A percentile compares a stretch with the other conserved stretches of the same genome.
phyloP scores from a whole-genome alignment of 2,113 vertebrate genomes.

The Circaetus gallicus region DNA sequence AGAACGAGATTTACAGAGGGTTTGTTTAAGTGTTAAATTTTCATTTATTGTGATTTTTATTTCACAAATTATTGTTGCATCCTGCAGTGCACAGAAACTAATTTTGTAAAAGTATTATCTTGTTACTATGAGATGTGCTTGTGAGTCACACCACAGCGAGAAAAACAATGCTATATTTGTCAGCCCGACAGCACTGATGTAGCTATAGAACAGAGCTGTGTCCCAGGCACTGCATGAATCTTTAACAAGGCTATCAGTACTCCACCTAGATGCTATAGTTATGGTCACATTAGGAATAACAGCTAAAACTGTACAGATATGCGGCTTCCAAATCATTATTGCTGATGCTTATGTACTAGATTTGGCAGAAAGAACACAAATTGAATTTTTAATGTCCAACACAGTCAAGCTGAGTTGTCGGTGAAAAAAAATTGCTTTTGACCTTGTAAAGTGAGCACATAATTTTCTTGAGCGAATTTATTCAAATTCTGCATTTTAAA shows the following conservation, averaged over 20 bases:
- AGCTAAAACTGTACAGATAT: neutral
- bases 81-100: neutral
- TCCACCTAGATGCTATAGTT: neutral
- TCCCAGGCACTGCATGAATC: slow-evolving; percentile 17
- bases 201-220: neutral
- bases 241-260: slow-evolving; percentile 56
- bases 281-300: neutral
- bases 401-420: neutral
- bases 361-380: slow-evolving; percentile 45
- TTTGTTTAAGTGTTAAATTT: neutral
- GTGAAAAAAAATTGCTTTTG: slow-evolving; percentile 21
- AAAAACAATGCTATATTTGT: slow-evolving; percentile 18
- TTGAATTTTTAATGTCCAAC: slow-evolving; percentile 14
- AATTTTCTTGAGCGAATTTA: slow-evolving; percentile 29
- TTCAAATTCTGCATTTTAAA: slow-evolving; percentile 57
- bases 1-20: neutral
- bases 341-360: slow-evolving; percentile 3
- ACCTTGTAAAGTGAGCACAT: slow-evolving; percentile 9
- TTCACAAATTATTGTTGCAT: neutral
- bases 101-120: neutral
- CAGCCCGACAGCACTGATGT: neutral
- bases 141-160: neutral
- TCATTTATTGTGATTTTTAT: neutral
- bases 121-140: neutral
- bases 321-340: slow-evolving; percentile 36